These are phyloP conservation scores for Chymomyza fuscimana DNA, from an alignment of 2,888 invertebrate genomes.

Conservation along the genomic window DNA sequence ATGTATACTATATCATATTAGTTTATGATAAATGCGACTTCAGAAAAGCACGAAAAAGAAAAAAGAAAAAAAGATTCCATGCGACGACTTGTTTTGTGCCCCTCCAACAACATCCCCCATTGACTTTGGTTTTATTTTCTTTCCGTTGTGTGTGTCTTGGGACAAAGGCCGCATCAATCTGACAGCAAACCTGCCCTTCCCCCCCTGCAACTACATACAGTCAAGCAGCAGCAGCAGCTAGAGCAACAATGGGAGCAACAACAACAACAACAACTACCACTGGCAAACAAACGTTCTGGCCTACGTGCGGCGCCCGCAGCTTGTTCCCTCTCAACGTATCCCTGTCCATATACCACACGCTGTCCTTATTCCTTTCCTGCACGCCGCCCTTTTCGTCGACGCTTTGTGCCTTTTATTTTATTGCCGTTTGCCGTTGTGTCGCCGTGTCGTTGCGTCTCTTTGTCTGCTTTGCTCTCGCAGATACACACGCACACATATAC, in stretches of 20 bases:
- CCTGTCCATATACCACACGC: neutral
- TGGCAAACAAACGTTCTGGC: slow-evolving; percentile 17
- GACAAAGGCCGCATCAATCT: neutral
- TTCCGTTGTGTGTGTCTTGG: neutral
- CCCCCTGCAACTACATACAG: neutral
- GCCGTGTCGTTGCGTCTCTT: slow-evolving; percentile 26
- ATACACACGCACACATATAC: slow-evolving; percentile 10
- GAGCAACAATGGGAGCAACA: neutral
- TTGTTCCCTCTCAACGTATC: neutral
- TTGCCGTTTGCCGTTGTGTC: neutral
- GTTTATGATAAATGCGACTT: neutral
- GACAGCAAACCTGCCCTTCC: neutral
- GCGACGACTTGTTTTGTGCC: neutral
- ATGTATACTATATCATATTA: neutral
- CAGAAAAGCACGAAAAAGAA: neutral
- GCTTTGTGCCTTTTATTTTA: neutral
- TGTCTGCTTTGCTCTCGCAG: slow-evolving; percentile 33
- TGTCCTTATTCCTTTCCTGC: neutral
- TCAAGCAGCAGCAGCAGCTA: neutral
- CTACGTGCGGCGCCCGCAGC: slow-evolving; percentile 1
- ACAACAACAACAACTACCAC: slow-evolving; percentile 25
- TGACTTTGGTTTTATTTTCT: neutral
- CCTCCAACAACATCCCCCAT: neutral
- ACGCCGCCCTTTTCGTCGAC: neutral
- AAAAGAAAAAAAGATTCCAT: neutral